phyloP scores from a whole-genome alignment of 2,113 vertebrate species.

The Zosterops lateralis region DNA sequence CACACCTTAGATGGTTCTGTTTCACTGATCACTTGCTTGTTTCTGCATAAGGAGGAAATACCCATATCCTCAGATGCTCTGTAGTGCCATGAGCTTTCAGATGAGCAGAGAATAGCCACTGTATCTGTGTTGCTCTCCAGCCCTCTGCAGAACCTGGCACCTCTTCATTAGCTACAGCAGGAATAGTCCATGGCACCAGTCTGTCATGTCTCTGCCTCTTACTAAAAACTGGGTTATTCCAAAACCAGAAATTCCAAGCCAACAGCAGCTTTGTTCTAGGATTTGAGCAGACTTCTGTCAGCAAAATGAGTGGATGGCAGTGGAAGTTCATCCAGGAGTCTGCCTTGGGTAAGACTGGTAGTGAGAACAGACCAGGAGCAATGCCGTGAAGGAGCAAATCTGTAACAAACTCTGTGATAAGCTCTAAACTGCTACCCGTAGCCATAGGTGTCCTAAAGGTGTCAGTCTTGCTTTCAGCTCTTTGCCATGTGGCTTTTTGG shows the following conservation, averaged over 20 bases:
- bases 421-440: neutral
- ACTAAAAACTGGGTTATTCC: neutral
- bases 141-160: neutral
- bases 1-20: neutral
- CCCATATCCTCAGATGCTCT: neutral
- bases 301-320: neutral
- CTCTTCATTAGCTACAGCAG: neutral
- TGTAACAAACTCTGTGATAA: neutral
- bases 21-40: neutral
- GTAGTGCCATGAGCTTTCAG: neutral
- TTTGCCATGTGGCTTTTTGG: neutral
- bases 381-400: neutral
- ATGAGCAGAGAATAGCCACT: neutral
- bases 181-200: neutral
- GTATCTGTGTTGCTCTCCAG: neutral
- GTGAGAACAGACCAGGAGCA: neutral
- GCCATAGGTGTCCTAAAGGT: neutral
- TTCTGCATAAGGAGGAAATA: neutral
- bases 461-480: neutral
- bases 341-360: neutral
- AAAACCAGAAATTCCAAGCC: neutral
- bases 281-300: neutral
- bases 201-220: neutral
- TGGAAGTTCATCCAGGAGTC: neutral
- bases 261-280: neutral